Conservation (phyloP, 1,140 invertebrate species). For the Penaeus chinensis region DNA sequence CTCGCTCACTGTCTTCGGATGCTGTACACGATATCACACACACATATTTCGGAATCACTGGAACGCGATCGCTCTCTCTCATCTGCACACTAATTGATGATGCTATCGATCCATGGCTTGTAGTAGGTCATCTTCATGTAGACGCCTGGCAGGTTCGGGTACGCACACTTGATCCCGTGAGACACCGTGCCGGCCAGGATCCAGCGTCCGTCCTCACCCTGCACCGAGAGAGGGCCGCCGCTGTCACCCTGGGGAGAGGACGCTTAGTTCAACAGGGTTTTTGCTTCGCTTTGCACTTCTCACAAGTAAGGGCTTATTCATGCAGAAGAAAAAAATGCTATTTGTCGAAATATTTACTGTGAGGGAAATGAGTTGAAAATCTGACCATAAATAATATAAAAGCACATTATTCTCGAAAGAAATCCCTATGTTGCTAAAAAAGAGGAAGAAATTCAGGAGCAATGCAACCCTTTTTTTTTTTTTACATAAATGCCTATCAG, state of each 20-base stretch:
- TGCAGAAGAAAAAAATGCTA: neutral
- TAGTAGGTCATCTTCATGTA: conserved; percentile 94
- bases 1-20: too few relatives aligned
- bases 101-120: conserved; percentile 88
- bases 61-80: too few relatives aligned
- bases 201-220: conserved; percentile 86
- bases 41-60: too few relatives aligned
- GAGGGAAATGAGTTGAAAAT: neutral
- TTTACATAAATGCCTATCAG: too few relatives aligned
- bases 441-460: too few relatives aligned
- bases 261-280: neutral
- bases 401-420: too few relatives aligned
- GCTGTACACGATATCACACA: too few relatives aligned
- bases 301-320: neutral
- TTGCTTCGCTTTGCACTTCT: neutral
- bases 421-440: too few relatives aligned
- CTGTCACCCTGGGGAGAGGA: conserved; percentile 83
- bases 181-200: conserved; percentile 92
- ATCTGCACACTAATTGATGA: conserved; percentile 69
- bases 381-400: too few relatives aligned
- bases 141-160: conserved; percentile 88
- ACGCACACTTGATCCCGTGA: conserved; percentile 94
- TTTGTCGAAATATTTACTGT: neutral
- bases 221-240: conserved; percentile 89
- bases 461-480: too few relatives aligned